Base-by-base conservation (phyloP, 2,797 vertebrate genomes). In the Halcyon badia region DNA sequence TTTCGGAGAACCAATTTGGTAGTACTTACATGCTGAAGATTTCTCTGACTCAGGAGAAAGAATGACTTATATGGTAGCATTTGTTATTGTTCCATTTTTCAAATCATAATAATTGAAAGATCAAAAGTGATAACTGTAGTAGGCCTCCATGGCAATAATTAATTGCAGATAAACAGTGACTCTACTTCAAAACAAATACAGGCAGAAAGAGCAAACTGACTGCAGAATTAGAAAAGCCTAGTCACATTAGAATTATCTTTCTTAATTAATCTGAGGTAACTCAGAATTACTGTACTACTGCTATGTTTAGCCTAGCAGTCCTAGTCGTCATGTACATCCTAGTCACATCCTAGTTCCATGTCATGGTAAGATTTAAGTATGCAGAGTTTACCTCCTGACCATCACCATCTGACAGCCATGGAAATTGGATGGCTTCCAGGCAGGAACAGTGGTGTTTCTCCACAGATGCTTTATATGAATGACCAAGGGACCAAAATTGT, bases 41-140 rank as follows among this genome's bases (percentile, higher is more conserved):
- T 89, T 91, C 33, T 80, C 69, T 82, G 1, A 70, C 46, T 83
- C 46, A 69, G 51, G 79, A 73, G 60, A 49, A 95, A 72, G 33
- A 94, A 84, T 66, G 46, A 33, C 66, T 65, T 69, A 64, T 89
- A 49, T 51, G 49, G 62, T 58, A 80, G 64, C 52, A 76, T 83
- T 72, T 52, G 46, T 69, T 54, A 58, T 54, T 91, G 54, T 71
- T 91, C 57, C 37, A 66, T 94, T 92, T 95, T 90, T n/a, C 64
- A 72, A 89, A 88, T 94, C 69, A 64, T 54, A 72, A 75, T 65
- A 86, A 76, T 75, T 79, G 52, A 76, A 96, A 88, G 71, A 96
- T 79, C 66, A 83, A 76, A 93, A 58, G 60, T 90, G 68, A 85
- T 97, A 91, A 75, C 82, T 39, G 9, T 72, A 68, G 71, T 75